Conservation (phyloP, 2,888 invertebrate genomes). For the Ptychoptera albimana region DNA sequence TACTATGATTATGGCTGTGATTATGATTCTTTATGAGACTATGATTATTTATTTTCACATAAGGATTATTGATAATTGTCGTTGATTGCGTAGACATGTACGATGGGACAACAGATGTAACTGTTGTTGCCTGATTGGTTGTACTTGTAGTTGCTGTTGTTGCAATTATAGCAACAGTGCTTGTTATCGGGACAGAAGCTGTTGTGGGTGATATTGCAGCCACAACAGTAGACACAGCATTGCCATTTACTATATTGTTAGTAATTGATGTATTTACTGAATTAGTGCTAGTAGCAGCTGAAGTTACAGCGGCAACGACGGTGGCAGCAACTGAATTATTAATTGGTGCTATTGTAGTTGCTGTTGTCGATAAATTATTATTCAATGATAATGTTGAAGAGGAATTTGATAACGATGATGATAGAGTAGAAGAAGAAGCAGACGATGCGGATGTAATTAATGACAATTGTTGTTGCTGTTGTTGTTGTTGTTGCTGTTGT, state of each 20-base stretch:
- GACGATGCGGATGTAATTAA: background rate
- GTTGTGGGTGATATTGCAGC: conserved; percentile 3
- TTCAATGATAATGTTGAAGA: background rate
- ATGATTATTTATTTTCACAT: too few relatives aligned
- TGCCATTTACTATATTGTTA: conserved; percentile 12
- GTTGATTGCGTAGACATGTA: background rate
- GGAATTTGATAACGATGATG: background rate
- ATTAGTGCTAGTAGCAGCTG: background rate
- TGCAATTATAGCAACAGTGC: background rate
- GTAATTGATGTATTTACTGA: background rate
- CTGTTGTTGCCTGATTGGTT: conserved; percentile 6
- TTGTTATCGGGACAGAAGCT: background rate
- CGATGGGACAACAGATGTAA: conserved; percentile 5
- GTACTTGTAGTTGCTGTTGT: conserved; percentile 3
- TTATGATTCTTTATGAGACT: too few relatives aligned
- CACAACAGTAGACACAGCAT: conserved; percentile 2
- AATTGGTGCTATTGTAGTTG: conserved; percentile 2
- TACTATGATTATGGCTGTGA: too few relatives aligned
- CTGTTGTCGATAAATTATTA: background rate
- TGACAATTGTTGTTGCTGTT: conserved; percentile 8
- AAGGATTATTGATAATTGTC: background rate
- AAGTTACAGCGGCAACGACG: background rate
- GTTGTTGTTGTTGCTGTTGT: conserved; percentile 6
- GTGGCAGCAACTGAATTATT: background rate
- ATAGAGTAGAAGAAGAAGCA: background rate